Conservation (phyloP, 2,113 vertebrate genomes). For the Gnathonemus longibarbis region DNA sequence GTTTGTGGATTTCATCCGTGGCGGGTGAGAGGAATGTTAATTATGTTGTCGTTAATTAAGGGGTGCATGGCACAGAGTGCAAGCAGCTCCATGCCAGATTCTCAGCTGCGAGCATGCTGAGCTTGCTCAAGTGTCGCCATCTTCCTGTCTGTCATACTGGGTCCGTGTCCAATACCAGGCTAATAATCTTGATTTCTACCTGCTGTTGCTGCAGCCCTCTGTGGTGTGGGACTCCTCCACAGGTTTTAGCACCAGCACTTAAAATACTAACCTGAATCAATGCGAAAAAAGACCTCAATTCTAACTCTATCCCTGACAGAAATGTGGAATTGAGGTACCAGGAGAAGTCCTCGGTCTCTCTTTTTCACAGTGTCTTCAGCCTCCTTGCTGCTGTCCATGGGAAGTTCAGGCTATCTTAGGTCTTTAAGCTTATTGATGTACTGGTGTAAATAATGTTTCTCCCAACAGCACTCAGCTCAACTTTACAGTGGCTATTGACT, state of each 20-base stretch:
- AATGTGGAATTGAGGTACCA: background rate
- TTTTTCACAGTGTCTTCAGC: background rate
- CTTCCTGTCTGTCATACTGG: background rate
- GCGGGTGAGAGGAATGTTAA: slow-evolving; percentile 74
- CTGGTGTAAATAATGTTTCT: background rate
- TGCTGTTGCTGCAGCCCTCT: background rate
- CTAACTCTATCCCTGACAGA: background rate
- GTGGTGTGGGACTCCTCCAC: background rate
- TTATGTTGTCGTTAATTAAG: slow-evolving; percentile 15
- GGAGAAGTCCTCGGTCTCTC: background rate
- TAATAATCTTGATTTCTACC: background rate
- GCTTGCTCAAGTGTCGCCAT: background rate
- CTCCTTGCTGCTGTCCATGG: background rate
- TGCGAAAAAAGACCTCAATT: background rate
- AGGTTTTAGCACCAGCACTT: background rate
- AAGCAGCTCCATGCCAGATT: background rate
- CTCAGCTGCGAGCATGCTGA: background rate
- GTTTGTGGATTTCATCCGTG: slow-evolving; percentile 95
- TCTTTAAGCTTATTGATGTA: background rate
- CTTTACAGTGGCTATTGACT: slow-evolving; percentile 97
- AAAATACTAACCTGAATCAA: background rate
- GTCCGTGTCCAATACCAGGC: background rate
- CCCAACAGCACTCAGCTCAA: slow-evolving; percentile 84
- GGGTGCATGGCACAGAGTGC: background rate
- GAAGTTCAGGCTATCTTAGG: background rate